These are phyloP conservation scores for Gymnoscopelus braueri DNA, from an alignment of 2,797 vertebrate species.

Conservation along the genomic window DNA sequence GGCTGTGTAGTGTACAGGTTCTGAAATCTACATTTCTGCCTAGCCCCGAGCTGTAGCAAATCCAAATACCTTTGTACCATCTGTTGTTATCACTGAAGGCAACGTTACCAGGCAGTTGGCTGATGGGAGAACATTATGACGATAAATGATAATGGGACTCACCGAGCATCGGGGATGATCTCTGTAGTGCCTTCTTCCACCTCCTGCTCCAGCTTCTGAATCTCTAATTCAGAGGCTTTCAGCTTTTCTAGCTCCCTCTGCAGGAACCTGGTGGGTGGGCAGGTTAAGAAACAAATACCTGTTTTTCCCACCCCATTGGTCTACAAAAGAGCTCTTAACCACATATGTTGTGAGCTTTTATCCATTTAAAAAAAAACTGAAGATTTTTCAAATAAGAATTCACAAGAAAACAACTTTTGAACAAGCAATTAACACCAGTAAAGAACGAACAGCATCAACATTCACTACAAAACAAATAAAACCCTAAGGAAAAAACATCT, in stretches of 20 bases:
- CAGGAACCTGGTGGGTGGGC: slow-evolving; percentile 70
- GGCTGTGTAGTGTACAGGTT: too few species aligned
- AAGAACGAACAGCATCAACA: background rate
- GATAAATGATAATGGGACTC: slow-evolving; percentile 44
- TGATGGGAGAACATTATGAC: background rate
- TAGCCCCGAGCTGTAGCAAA: too few species aligned
- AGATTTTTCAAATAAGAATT: too few species aligned
- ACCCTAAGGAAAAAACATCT: background rate
- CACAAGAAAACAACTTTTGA: too few species aligned
- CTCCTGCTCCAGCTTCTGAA: slow-evolving; percentile 77
- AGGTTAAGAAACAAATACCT: slow-evolving; percentile 50
- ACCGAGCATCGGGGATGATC: slow-evolving; percentile 87
- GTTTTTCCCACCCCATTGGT: background rate
- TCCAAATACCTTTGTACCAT: too few species aligned
- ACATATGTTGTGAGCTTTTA: background rate
- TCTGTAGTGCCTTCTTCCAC: slow-evolving; percentile 86
- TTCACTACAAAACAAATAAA: background rate
- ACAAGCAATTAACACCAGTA: too few species aligned
- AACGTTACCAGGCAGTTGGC: background rate
- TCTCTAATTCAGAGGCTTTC: slow-evolving; percentile 70
- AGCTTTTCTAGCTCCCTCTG: slow-evolving; percentile 79
- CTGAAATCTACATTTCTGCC: too few species aligned
- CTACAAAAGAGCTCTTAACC: background rate
- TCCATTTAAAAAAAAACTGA: too few species aligned
- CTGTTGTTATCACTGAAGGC: background rate